Conservation (phyloP, 2,797 vertebrate genomes). For the Todus mexicanus region DNA sequence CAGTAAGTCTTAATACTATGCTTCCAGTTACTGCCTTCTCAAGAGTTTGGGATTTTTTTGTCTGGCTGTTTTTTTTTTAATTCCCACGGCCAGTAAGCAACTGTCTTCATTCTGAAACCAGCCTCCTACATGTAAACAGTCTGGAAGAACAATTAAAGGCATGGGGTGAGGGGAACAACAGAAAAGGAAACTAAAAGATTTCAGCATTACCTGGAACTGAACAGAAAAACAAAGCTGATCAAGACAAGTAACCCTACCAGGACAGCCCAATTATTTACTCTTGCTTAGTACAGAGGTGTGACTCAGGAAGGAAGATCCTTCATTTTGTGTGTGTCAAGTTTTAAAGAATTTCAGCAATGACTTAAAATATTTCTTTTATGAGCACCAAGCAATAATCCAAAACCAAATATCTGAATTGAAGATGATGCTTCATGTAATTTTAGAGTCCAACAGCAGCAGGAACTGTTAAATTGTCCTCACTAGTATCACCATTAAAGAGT, state of each 20-base stretch:
- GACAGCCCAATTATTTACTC: not conserved
- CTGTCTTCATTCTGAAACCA: not conserved
- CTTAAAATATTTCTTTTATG: not conserved
- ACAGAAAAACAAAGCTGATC: not conserved
- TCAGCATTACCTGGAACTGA: not conserved
- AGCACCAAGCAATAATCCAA: not conserved
- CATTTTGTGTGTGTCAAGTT: not conserved
- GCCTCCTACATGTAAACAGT: not conserved
- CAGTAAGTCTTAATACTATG: not conserved
- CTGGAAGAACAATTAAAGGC: not conserved
- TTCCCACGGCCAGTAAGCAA: not conserved
- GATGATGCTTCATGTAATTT: not conserved
- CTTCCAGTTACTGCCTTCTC: not conserved
- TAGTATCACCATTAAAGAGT: not conserved
- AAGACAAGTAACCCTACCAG: not conserved
- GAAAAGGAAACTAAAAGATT: not conserved
- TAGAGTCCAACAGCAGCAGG: not conserved
- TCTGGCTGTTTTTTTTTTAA: not conserved
- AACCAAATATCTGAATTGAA: not conserved
- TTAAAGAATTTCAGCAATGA: not conserved
- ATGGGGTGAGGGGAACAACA: too few relatives aligned
- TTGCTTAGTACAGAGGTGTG: not conserved
- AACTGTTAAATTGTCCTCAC: not conserved
- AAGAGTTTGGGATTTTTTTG: not conserved
- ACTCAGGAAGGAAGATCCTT: not conserved